Evolutionary conservation across 2,888 invertebrate species (phyloP).

Genomic region (Leucozona laternaria): DNA sequence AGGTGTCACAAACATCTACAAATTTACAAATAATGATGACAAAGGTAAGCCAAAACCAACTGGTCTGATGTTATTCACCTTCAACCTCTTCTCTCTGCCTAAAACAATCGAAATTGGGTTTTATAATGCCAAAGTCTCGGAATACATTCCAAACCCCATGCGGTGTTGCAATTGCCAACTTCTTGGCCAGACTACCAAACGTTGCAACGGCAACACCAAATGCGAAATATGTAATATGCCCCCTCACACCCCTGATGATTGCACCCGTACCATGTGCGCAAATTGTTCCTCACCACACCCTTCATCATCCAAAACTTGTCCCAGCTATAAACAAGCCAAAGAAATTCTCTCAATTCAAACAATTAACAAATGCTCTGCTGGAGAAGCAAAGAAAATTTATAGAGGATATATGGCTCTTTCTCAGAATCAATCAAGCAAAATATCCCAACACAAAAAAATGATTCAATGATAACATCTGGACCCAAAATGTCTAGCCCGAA

Average conservation of each 20-base stretch:
- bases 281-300: constrained; percentile 26
- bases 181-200: constrained; percentile 64
- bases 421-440: no score
- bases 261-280: constrained; percentile 6
- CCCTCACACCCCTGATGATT: constrained; percentile 36
- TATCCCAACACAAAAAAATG: no score
- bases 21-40: constrained; percentile 24
- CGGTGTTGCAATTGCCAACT: constrained; percentile 63
- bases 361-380: constrained; percentile 3
- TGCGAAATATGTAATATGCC: constrained; percentile 61
- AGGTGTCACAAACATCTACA: constrained; percentile 3
- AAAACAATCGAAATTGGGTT: constrained; percentile 56
- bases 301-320: constrained; percentile 25
- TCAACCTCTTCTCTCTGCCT: constrained; percentile 38
- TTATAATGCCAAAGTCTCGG: constrained; percentile 44
- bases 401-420: no score
- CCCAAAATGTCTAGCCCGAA: no score
- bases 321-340: constrained; percentile 18
- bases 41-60: constrained; percentile 35
- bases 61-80: constrained; percentile 47
- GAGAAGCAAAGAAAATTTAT: constrained; percentile 18
- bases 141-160: constrained; percentile 70
- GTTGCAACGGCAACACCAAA: constrained; percentile 44
- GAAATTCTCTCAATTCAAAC: constrained; percentile 24
- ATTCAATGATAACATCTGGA: no score